phyloP scores from a whole-genome alignment of 2,888 invertebrate genomes.

The Sinelater perroti region DNA sequence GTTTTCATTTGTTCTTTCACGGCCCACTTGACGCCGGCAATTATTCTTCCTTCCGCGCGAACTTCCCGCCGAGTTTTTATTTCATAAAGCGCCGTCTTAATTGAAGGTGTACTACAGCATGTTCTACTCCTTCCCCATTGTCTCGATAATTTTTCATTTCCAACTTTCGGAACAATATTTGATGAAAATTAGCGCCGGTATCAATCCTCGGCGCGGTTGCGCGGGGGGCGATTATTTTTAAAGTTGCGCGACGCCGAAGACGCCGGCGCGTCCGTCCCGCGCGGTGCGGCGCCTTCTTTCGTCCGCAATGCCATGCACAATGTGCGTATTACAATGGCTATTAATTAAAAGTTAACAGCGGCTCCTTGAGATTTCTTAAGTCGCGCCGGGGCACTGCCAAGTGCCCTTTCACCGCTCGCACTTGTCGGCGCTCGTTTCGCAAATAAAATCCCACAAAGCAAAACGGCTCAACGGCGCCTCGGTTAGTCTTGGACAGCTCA shows the following conservation, averaged over 20 bases:
- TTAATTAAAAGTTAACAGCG: constrained; percentile 33
- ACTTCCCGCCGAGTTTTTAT: constrained; percentile 46
- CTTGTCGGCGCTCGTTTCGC: no score
- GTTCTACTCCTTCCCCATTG: constrained; percentile 57
- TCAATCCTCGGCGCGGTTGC: constrained; percentile 51
- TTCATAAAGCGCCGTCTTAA: constrained; percentile 51
- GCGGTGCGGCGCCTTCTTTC: constrained; percentile 29
- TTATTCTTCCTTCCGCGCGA: constrained; percentile 54
- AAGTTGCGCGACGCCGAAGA: constrained; percentile 42
- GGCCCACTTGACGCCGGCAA: constrained; percentile 58
- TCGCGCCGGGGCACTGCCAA: neutral
- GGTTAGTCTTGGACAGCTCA: no score
- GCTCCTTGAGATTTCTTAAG: constrained; percentile 11
- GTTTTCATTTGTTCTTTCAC: constrained; percentile 61
- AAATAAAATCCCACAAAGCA: no score
- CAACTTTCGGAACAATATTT: constrained; percentile 53
- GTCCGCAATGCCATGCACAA: constrained; percentile 26
- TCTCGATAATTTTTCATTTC: constrained; percentile 60
- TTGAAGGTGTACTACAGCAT: constrained; percentile 59
- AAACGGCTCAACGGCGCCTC: no score
- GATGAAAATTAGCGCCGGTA: constrained; percentile 59
- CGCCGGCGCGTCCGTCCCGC: constrained; percentile 33
- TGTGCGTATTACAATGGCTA: constrained; percentile 25
- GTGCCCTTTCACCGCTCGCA: neutral
- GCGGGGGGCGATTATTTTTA: constrained; percentile 55